Conservation (phyloP, 2,797 vertebrate genomes). For the Catamblyrhynchus diadema region DNA sequence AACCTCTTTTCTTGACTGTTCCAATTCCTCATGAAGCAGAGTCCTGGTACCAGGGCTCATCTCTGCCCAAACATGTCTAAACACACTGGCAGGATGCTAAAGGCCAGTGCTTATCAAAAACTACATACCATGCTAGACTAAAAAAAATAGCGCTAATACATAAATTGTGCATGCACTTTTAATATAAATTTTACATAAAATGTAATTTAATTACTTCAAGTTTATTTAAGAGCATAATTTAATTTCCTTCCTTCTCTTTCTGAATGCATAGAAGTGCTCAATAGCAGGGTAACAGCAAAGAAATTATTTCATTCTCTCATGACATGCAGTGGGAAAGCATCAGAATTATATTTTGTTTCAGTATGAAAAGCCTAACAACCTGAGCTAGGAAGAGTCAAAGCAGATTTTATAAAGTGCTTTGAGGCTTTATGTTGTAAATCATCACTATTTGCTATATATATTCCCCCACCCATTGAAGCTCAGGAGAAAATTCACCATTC, state of each 20-base stretch:
- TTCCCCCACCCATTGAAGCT: background rate
- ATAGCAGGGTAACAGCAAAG: background rate
- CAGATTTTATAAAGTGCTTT: background rate
- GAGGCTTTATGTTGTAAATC: background rate
- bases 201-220: background rate
- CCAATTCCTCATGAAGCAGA: background rate
- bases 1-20: background rate
- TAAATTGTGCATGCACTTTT: background rate
- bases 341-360: background rate
- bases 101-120: background rate
- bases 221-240: background rate
- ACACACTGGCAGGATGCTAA: background rate
- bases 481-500: slow-evolving; percentile 10
- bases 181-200: background rate
- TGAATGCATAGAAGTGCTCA: background rate
- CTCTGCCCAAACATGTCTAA: background rate
- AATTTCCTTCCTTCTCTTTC: background rate
- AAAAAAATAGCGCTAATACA: background rate
- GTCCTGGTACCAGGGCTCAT: background rate
- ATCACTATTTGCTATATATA: background rate
- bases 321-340: background rate
- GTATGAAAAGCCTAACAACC: background rate
- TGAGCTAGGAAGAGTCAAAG: background rate
- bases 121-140: background rate
- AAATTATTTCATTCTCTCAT: background rate